phyloP scores from a whole-genome alignment of 53 echinoderm and acorn worm species.

The Astropecten irregularis region DNA sequence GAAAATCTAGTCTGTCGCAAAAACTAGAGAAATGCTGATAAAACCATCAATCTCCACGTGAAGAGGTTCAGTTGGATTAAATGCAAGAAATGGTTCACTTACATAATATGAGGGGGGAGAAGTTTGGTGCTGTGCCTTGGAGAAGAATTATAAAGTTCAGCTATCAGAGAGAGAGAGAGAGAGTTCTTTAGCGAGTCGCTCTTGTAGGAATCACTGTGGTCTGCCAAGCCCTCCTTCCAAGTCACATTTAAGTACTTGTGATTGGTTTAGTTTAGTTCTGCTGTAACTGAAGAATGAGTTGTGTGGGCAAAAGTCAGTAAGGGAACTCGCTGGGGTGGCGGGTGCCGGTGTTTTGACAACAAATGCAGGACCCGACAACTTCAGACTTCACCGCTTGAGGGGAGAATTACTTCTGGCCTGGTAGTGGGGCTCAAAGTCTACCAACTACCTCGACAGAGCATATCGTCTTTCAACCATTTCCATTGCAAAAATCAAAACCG shows the following conservation, averaged over 20 bases:
- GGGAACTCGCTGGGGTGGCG: background rate
- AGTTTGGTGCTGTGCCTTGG: no score
- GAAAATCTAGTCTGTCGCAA: no score
- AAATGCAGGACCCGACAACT: background rate
- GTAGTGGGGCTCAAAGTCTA: background rate
- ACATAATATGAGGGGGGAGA: no score
- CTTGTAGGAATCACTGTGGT: background rate
- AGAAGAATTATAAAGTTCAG: no score
- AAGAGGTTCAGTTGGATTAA: no score
- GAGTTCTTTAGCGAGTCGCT: no score
- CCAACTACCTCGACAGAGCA: background rate
- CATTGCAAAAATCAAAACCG: background rate
- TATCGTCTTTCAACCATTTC: background rate
- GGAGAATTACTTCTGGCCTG: background rate
- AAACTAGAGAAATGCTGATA: no score
- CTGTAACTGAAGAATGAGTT: background rate
- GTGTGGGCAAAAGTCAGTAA: background rate
- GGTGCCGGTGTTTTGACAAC: conserved; percentile 4
- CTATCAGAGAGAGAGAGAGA: no score
- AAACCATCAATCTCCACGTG: no score
- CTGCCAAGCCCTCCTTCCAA: conserved; percentile 14
- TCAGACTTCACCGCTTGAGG: conserved; percentile 32
- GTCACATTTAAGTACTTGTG: background rate
- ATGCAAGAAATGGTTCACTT: no score
- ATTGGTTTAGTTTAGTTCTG: no score